Evolutionary conservation across 2,888 invertebrate genomes (phyloP), one percentile per base, ranked within the genome.

Genomic region (Drosophila sordidula): DNA sequence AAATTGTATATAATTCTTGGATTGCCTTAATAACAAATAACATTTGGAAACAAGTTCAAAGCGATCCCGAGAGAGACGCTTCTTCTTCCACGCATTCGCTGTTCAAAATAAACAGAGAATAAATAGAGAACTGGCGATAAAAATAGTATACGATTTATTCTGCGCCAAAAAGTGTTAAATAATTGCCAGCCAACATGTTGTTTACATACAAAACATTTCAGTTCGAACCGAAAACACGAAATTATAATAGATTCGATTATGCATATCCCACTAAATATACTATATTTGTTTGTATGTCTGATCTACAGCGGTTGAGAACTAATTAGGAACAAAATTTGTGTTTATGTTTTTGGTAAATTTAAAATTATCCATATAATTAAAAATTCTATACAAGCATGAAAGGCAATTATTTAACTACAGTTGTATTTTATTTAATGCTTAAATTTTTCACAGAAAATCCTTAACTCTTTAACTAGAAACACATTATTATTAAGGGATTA

Each of bases 131-230:
- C 46, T 42, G 8, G 29, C 34, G 58, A 45, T 63, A 68, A 45
- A 73, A 59, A 62, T 73, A 72, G 67, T 25, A 34, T 12, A 11
- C 22, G 16, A 59, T 38, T 62, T 47, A 59, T 34, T 34, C 58
- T 50, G 58, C 45, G 61, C 57, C 67, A 63, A 77, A 73, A 78
- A 85, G 75, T 82, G 80, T 85, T 83, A 75, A 83, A 79, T 82
- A 79, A 85, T 85, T 83, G 85, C 77, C 55, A 74, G 71, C 59
- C 61, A 54, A 66, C 34, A 64, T 67, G 69, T 79, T 79, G 80
- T 79, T 80, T 80, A 80, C 78, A 79, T 52, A 71, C 76, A 74
- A 69, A 67, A 68, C 51, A 75, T 39, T 47, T 22, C 49, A 54
- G 52, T 59, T 62, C 57, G 14, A 41, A 45, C 49, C 62, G 50